Evolutionary conservation across 2,888 invertebrate species (phyloP), one percentile per base, ranked within the genome.

Genomic region (Athripsodes cinereus): DNA sequence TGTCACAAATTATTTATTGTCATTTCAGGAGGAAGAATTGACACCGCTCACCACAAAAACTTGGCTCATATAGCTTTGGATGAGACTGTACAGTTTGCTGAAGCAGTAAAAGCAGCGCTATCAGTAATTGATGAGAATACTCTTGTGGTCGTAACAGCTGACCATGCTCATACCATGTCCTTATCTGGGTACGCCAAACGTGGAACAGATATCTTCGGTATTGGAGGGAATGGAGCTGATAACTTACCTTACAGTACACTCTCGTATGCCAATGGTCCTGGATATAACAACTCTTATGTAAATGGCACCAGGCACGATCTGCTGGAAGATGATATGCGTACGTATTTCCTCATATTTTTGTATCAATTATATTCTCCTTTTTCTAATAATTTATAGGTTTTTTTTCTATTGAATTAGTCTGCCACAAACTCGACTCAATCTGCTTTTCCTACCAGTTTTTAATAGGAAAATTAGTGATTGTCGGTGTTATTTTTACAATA

Each of bases 211-310:
- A 78, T 80, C 62, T 67, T 78, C 40, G 79, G 79, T 44, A 66
- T 75, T 0, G 75, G 69, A 46, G 63, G 61, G 0, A 74, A 69
- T 40, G 63, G 61, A 1, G 81, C 77, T 1, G 82, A 83, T 61
- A 69, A 73, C 10, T 67, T 84, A 11, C 85, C 86, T 0, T 88
- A 85, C 67, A 79, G 86, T 3, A 86, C 85, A 0, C 70, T 91
- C 48, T 84, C 81, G 66, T 91, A 90, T 69, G 88, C 88, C 0
- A 90, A 87, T 64, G 90, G 90, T 0, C 87, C 87, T 0, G 86
- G 86, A 0, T 85, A 80, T 66, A 72, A 70, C 52, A 66, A 62
- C 2, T 58, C 55, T 2, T 66, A 64, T 46, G 58, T 54, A 2
- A 66, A 64, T 44, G 65, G 66, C 50, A 47, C 26, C 3, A 40